These are phyloP conservation scores for Akabosia matsudoensis DNA, from an alignment of 1,140 invertebrate species.

Conservation along the genomic window DNA sequence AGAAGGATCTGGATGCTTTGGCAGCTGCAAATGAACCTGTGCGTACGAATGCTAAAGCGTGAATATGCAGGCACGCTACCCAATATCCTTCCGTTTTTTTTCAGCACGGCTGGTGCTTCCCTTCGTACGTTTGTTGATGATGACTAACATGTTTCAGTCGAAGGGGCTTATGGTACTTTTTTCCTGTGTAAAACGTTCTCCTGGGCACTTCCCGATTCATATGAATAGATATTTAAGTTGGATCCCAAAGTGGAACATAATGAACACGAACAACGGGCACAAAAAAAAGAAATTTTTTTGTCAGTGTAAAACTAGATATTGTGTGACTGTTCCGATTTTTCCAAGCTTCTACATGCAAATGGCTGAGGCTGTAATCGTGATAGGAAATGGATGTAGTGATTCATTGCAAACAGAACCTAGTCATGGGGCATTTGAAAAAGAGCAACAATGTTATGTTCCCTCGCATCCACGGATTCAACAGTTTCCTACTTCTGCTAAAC, in stretches of 20 bases:
- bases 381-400: not conserved
- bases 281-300: too few relatives aligned
- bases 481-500: not conserved
- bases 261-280: too few relatives aligned
- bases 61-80: not conserved
- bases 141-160: conserved; percentile 15
- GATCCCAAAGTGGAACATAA: too few relatives aligned
- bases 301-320: too few relatives aligned
- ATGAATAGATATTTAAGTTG: not conserved
- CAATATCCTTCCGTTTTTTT: conserved; percentile 8
- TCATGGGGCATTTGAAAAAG: not conserved
- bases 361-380: not conserved
- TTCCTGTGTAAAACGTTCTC: not conserved
- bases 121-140: not conserved
- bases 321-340: not conserved
- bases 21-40: conserved; percentile 14
- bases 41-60: not conserved
- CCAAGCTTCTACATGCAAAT: not conserved
- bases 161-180: conserved; percentile 1
- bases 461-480: not conserved
- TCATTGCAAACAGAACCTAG: not conserved
- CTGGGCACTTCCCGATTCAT: not conserved
- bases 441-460: not conserved
- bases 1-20: not conserved
- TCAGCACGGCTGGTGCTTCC: not conserved